These are phyloP conservation scores for Platerodrilus igneus DNA, from an alignment of 2,888 invertebrate species.

Conservation along the genomic window DNA sequence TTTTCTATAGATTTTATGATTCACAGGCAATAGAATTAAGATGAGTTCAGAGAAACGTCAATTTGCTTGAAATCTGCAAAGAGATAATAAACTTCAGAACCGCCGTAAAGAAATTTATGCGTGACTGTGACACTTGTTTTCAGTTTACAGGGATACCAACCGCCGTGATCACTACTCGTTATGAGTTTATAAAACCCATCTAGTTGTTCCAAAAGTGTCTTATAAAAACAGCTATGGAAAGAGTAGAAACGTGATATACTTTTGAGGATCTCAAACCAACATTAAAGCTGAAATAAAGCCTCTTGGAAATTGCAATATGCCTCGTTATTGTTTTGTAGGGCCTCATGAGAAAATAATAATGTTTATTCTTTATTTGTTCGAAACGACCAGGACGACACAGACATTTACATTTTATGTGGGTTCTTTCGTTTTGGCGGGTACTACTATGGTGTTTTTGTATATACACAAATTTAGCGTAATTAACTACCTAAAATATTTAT, in stretches of 20 bases:
- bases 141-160: slow-evolving; percentile 31
- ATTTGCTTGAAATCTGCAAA: slow-evolving; percentile 26
- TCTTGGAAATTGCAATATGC: slow-evolving; percentile 40
- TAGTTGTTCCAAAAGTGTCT: slow-evolving; percentile 32
- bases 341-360: slow-evolving; percentile 42
- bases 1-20: slow-evolving; percentile 20
- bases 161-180: slow-evolving; percentile 32
- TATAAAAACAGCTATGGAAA: slow-evolving; percentile 31
- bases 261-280: no score
- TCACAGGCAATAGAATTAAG: slow-evolving; percentile 19
- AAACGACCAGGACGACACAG: slow-evolving; percentile 33
- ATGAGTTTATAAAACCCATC: slow-evolving; percentile 37
- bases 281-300: no score
- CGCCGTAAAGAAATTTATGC: slow-evolving; percentile 34
- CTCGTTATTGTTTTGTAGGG: slow-evolving; percentile 43
- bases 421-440: no score
- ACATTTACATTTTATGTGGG: slow-evolving; percentile 45
- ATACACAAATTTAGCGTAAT: no score
- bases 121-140: slow-evolving; percentile 37
- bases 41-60: slow-evolving; percentile 23
- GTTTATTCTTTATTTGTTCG: slow-evolving; percentile 40
- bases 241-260: no score
- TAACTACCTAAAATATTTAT: no score
- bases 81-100: slow-evolving; percentile 24
- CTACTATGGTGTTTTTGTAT: no score